Base-by-base conservation (phyloP, 2,113 vertebrate species). In the Psephotus haematonotus region DNA sequence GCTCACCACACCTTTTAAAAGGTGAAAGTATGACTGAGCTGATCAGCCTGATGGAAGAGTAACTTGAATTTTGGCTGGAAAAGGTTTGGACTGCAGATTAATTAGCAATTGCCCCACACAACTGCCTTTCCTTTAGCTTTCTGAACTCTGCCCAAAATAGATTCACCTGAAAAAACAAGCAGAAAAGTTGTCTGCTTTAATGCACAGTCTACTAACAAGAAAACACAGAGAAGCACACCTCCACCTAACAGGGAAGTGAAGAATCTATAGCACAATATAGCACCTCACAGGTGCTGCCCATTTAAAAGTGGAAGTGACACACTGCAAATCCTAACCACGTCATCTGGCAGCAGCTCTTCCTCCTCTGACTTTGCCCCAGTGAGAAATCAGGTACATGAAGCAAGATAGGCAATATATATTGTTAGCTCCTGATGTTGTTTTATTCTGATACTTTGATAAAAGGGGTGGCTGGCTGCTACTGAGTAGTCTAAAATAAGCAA, bases 201-300 rank as follows among this genome's bases (percentile, higher is more conserved):
- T 1, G 9, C 5, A 8, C 13, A 8, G 11, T 7, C 70, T 13
- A 6, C 33, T 22, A 18, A 46, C 7, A 6, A 11, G 20, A 64
- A 78, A 25, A 9, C 18, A 2, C 27, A 29, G 55, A 4, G 0
- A 37, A 63, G 27, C 22, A 17, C 44, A 13, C 23, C 35, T 35
- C 9, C 10, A 23, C 13, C 19, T 14, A 2, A 3, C 50, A 41
- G 14, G 20, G 70, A 35, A 59, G 7, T 0, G 2, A 44, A 46
- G 7, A 19, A 10, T 19, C 37, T 16, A 7, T 13, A 43, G 8
- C 64, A 29, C 60, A 3, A 6, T 35, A n/a, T n/a, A n/a, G n/a
- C n/a, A 4, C 47, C 9, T 37, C 52, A 7, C 16, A 18, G n/a
- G 23, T 10, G 5, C 2, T 3, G 2, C 7, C 24, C 0, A 4